Evolutionary conservation across 2,113 vertebrate genomes (phyloP).

Genomic region (Canis aureus): DNA sequence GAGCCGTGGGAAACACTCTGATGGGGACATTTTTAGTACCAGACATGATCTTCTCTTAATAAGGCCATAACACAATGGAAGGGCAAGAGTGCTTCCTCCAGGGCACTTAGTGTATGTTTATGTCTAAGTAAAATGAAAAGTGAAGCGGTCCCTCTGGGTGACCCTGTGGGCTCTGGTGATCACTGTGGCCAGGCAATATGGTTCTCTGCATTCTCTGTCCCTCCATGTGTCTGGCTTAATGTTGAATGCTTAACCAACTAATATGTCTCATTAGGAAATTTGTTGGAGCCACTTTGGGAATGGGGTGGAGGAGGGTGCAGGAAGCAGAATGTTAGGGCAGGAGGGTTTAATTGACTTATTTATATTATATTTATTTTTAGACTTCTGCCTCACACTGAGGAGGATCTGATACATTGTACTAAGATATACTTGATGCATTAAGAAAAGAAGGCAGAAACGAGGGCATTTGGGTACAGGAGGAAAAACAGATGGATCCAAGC

Average conservation of each 20-base stretch:
- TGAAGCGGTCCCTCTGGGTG: not conserved
- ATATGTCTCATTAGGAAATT: not conserved
- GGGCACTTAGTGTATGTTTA: not conserved
- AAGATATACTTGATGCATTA: not conserved
- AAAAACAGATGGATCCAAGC: not conserved
- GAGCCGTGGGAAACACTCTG: not conserved
- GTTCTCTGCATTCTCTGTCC: not conserved
- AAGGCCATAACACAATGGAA: too few species aligned
- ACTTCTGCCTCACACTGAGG: not conserved
- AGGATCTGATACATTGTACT: not conserved
- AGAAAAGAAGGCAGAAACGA: not conserved
- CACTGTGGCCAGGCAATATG: fast-evolving
- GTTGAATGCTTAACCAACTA: too few species aligned
- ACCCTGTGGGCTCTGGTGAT: not conserved
- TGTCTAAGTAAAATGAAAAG: not conserved
- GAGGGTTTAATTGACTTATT: not conserved
- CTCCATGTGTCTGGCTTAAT: fast-evolving
- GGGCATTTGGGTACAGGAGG: not conserved
- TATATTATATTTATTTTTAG: not conserved
- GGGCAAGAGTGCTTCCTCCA: not conserved
- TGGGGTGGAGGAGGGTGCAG: fast-evolving
- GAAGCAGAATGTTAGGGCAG: not conserved
- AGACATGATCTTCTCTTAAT: not conserved
- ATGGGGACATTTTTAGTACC: not conserved
- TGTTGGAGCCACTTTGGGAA: not conserved